A percentile compares a stretch with the other conserved stretches of the same genome.
Conservation (phyloP, 2,888 invertebrate species). For the Diogma glabrata region DNA sequence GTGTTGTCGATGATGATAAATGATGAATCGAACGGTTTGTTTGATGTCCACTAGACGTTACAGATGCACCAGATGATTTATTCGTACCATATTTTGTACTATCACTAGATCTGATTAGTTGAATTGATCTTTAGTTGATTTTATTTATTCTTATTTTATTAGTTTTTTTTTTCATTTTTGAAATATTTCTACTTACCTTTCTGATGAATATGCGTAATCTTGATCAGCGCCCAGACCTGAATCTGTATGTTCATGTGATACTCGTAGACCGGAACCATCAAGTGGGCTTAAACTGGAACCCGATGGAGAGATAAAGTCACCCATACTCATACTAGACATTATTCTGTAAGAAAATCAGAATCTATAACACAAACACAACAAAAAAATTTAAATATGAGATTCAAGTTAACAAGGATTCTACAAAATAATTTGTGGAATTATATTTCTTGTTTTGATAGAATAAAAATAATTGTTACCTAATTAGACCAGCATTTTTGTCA, state of each 20-base stretch:
- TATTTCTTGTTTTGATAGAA: too few species aligned
- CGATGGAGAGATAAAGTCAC: conserved; percentile 36
- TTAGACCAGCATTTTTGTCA: conserved; percentile 40
- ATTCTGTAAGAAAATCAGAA: conserved; percentile 27
- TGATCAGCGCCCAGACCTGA: conserved; percentile 66
- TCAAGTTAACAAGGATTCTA: too few species aligned
- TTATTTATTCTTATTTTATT: conserved; percentile 1
- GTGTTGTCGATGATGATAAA: conserved; percentile 22
- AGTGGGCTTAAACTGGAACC: conserved; percentile 35
- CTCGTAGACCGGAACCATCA: conserved; percentile 39
- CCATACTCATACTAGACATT: conserved; percentile 40
- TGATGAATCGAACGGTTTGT: conserved; percentile 35
- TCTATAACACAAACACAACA: too few species aligned
- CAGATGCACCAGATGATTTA: conserved; percentile 36
- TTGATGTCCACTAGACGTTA: conserved; percentile 30
- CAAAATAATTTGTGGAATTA: too few species aligned
- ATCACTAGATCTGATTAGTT: conserved; percentile 40
- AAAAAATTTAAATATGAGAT: too few species aligned
- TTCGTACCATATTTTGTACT: conserved; percentile 45
- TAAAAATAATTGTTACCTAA: conserved; percentile 27
- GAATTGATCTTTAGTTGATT: too few species aligned
- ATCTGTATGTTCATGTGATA: conserved; percentile 65
- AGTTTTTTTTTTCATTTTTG: too few species aligned
- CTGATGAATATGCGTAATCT: conserved; percentile 59
- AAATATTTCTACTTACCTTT: conserved; percentile 44